These are phyloP conservation scores for Pegoplata infirma DNA, from an alignment of 2,888 invertebrate genomes.

Conservation along the genomic window DNA sequence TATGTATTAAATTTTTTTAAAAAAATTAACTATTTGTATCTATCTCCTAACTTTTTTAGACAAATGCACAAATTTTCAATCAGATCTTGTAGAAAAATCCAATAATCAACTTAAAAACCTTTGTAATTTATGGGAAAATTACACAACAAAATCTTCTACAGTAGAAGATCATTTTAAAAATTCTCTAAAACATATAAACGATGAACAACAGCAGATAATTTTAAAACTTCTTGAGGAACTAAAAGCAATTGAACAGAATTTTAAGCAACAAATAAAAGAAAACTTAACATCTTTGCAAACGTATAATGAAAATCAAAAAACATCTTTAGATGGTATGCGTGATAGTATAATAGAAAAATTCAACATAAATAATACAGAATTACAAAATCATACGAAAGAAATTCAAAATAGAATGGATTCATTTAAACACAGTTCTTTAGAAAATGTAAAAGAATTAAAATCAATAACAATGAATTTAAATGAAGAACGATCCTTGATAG, in stretches of 20 bases:
- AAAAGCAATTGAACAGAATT: conserved; percentile 64
- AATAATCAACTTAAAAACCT: conserved; percentile 69
- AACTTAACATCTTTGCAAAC: conserved; percentile 66
- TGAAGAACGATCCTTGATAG: conserved; percentile 65
- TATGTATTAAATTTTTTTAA: not conserved
- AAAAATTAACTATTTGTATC: not conserved
- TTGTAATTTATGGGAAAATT: conserved; percentile 65
- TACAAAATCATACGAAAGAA: conserved; percentile 63
- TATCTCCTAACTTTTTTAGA: conserved; percentile 61
- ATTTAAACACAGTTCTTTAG: conserved; percentile 61
- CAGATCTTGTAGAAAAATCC: conserved; percentile 68
- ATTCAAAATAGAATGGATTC: conserved; percentile 65
- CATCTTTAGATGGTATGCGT: conserved; percentile 66
- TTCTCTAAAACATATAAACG: conserved; percentile 61
- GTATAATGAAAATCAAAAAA: conserved; percentile 69
- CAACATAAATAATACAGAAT: conserved; percentile 60
- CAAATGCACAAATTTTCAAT: conserved; percentile 67
- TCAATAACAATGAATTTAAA: conserved; percentile 10
- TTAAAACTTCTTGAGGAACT: conserved; percentile 68
- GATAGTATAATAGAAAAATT: conserved; percentile 64
- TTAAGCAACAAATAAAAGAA: conserved; percentile 67
- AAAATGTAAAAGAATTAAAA: conserved; percentile 52
- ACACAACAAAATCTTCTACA: conserved; percentile 64
- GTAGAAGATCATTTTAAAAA: conserved; percentile 66
- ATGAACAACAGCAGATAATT: conserved; percentile 66